phyloP scores from a whole-genome alignment of 2,888 invertebrate species.

The Abrostola tripartita region DNA sequence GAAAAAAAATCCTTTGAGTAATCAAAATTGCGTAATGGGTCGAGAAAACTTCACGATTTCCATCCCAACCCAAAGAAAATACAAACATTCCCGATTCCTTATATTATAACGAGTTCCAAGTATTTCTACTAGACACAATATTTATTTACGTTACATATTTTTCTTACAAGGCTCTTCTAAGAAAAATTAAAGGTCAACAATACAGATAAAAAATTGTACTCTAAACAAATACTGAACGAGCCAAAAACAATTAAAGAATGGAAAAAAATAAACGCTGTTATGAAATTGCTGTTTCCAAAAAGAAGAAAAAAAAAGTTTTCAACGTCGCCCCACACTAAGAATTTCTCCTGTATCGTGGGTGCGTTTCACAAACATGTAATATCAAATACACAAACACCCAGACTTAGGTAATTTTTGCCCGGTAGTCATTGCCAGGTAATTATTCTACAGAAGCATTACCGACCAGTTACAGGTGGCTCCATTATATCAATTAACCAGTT shows the following conservation, averaged over 20 bases:
- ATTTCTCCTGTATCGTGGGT: no score
- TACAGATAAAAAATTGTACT: constrained; percentile 20
- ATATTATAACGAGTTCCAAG: background rate
- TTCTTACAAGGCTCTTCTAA: background rate
- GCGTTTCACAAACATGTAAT: no score
- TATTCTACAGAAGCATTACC: constrained; percentile 39
- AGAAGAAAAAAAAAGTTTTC: constrained; percentile 39
- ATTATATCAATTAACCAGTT: constrained; percentile 54
- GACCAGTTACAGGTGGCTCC: constrained; percentile 54
- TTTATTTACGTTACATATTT: background rate
- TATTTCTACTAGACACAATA: background rate
- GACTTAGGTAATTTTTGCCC: no score
- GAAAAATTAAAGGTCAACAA: constrained; percentile 31
- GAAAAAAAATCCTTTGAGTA: no score
- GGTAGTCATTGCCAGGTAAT: constrained; percentile 43
- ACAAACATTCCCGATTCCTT: no score
- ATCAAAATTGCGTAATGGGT: no score
- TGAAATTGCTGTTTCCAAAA: constrained; percentile 50
- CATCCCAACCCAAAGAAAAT: no score
- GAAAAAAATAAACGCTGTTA: constrained; percentile 40
- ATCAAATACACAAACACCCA: no score
- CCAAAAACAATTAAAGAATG: constrained; percentile 51
- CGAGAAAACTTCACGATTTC: no score
- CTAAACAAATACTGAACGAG: constrained; percentile 31
- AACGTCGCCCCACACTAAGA: no score